Percentiles rank a stretch among this genome's conserved stretches.
Evolutionary conservation across 2,797 vertebrate genomes (phyloP).

Genomic region (Phalloptychus januarius): DNA sequence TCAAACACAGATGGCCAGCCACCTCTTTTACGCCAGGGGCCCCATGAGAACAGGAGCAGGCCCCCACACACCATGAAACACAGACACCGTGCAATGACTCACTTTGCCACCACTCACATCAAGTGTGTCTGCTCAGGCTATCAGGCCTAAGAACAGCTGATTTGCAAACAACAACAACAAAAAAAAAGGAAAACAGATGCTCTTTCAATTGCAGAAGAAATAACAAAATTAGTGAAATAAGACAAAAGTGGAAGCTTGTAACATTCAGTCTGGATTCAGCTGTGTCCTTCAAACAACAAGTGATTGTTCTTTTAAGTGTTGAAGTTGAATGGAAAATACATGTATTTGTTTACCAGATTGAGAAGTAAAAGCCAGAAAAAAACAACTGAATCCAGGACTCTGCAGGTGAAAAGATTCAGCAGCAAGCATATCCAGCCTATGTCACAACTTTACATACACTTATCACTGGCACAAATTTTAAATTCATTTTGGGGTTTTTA

Average conservation of each 20-base stretch:
- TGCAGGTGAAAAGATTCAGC: slow-evolving; percentile 79
- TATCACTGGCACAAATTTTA: neutral
- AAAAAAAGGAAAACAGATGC: slow-evolving; percentile 89
- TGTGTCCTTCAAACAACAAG: slow-evolving; percentile 53
- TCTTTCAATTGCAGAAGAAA: slow-evolving; percentile 80
- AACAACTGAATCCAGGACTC: slow-evolving; percentile 82
- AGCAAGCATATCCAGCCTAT: slow-evolving; percentile 71
- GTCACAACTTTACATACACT: slow-evolving; percentile 8
- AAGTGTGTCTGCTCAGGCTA: slow-evolving; percentile 99
- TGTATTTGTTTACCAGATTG: slow-evolving; percentile 50
- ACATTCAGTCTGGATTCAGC: slow-evolving; percentile 76
- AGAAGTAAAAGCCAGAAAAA: slow-evolving; percentile 66
- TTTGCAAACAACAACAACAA: slow-evolving; percentile 85
- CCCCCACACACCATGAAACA: slow-evolving; percentile 76
- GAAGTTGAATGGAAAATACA: slow-evolving; percentile 35
- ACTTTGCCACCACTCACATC: slow-evolving; percentile 99
- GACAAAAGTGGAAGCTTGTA: slow-evolving; percentile 77
- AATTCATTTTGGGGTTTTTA: slow-evolving; percentile 1
- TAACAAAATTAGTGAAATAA: slow-evolving; percentile 75
- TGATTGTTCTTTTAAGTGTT: slow-evolving; percentile 33
- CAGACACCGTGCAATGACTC: slow-evolving; percentile 97
- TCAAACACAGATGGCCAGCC: slow-evolving; percentile 87
- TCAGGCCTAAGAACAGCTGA: slow-evolving; percentile 99
- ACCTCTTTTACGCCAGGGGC: slow-evolving; percentile 84
- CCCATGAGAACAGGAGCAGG: slow-evolving; percentile 85